phyloP scores from a whole-genome alignment of 1,140 invertebrate genomes.

The Lucilia sericata region DNA sequence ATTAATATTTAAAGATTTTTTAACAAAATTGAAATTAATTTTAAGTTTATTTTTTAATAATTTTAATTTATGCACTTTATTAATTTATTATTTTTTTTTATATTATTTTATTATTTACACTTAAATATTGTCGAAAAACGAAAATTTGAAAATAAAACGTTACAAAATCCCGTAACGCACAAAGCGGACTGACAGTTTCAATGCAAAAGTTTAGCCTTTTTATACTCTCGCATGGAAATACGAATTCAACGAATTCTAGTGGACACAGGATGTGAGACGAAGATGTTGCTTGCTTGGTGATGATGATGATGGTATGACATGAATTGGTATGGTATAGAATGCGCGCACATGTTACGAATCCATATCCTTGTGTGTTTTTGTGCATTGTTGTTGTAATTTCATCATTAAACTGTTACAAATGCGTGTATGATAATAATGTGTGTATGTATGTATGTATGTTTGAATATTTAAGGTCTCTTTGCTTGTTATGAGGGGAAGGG shows the following conservation, averaged over 20 bases:
- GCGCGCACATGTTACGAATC: constrained; percentile 31
- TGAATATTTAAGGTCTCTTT: too few relatives aligned
- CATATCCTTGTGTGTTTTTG: not conserved
- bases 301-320: too few relatives aligned
- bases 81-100: constrained; percentile 8
- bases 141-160: constrained; percentile 32
- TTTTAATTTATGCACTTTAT: not conserved
- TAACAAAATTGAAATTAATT: not conserved
- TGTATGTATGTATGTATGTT: too few relatives aligned
- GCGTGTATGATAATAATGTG: constrained; percentile 23
- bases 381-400: too few relatives aligned
- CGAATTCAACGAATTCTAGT: not conserved
- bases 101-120: constrained; percentile 2
- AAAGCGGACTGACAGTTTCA: constrained; percentile 31
- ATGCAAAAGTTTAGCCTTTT: not conserved
- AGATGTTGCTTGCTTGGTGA: not conserved
- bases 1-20: not conserved
- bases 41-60: not conserved
- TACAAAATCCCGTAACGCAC: constrained; percentile 41
- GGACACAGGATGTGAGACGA: not conserved
- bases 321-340: not conserved
- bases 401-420: constrained; percentile 38
- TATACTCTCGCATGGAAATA: not conserved
- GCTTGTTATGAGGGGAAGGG: not conserved
- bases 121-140: constrained; percentile 19